Evolutionary conservation across 2,888 invertebrate genomes (phyloP).

Genomic region (Alsophila aescularia): DNA sequence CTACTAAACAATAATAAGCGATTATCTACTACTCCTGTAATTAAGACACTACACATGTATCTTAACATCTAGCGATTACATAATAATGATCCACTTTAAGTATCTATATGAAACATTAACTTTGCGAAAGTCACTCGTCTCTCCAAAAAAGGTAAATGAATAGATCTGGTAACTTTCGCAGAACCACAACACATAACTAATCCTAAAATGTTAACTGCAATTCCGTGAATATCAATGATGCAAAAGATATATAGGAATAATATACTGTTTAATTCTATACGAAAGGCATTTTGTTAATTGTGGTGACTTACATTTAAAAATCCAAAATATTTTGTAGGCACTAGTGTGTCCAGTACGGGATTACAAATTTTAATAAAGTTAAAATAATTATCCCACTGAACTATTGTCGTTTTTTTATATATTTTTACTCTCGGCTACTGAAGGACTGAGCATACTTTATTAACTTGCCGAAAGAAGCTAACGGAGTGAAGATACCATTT

Average conservation of each 20-base stretch:
- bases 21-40: conserved; percentile 40
- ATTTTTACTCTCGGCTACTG: conserved; percentile 18
- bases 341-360: conserved; percentile 48
- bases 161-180: conserved; percentile 48
- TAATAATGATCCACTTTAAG: conserved; percentile 18
- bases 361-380: conserved; percentile 15
- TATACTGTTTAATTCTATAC: conserved; percentile 44
- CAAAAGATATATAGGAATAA: conserved; percentile 52
- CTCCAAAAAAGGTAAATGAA: not conserved
- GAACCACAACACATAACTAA: conserved; percentile 47
- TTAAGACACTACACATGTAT: conserved; percentile 61
- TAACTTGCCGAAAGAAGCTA: not conserved
- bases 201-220: conserved; percentile 51
- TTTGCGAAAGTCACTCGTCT: conserved; percentile 42
- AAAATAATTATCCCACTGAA: conserved; percentile 21
- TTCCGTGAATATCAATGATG: conserved; percentile 52
- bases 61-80: conserved; percentile 50
- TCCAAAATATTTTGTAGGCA: conserved; percentile 56
- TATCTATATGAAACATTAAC: conserved; percentile 51
- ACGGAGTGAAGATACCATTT: conserved; percentile 28
- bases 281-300: conserved; percentile 52
- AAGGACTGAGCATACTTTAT: not conserved
- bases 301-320: conserved; percentile 39
- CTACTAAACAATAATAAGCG: conserved; percentile 7
- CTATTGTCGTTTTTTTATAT: conserved; percentile 39